Base-by-base conservation (phyloP, 2,797 vertebrate genomes). In the Sparus aurata region DNA sequence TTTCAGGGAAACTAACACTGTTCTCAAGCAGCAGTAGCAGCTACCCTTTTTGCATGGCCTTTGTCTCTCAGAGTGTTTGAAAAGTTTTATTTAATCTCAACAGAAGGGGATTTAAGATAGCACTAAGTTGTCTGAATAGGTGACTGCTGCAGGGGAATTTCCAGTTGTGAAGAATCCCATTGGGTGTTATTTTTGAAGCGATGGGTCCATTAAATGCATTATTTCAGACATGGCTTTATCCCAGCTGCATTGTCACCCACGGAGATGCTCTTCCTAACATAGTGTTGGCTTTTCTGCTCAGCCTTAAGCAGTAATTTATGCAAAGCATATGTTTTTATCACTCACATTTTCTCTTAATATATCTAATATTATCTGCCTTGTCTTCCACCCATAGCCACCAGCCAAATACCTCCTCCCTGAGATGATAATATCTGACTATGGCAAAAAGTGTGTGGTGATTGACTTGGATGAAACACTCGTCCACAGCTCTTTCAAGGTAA, bases 401-500 rank as follows among this genome's bases (percentile, higher is more conserved):
- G 96, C 97, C 92, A 98, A 98, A 96, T 98, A 97, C 96, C 98
- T 99, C 95, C 96, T 99, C 79, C 97, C 98, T 85, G 98, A 99
- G 95, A 94, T 97, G 94, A 97, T 95, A 90, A 97, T 97, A 95
- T 97, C 97, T 54, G 97, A 99, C 95, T 97, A 97, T 69, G 97
- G 97, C 77, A 99, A 96, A 95, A 99, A 98, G 89, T 99, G 98
- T 88, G 97, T 99, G 92, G 98, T 99, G 92, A 99, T 99, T 83
- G 98, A 99, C 94, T 93, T 99, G 95, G 98, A 99, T 85, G 98
- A 99, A 93, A 99, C 98, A 2, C 94, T 99, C 75, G 98, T 99
- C 85, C 98, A 99, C 95, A 99, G 98, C 93, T 99, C 98, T 38
- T 99, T 99, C 95, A 99, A 99, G 97, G 98, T 99, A 95, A 95